These are phyloP conservation scores for Flabesymbios commensalis DNA, from an alignment of 2,888 invertebrate genomes.

Conservation along the genomic window DNA sequence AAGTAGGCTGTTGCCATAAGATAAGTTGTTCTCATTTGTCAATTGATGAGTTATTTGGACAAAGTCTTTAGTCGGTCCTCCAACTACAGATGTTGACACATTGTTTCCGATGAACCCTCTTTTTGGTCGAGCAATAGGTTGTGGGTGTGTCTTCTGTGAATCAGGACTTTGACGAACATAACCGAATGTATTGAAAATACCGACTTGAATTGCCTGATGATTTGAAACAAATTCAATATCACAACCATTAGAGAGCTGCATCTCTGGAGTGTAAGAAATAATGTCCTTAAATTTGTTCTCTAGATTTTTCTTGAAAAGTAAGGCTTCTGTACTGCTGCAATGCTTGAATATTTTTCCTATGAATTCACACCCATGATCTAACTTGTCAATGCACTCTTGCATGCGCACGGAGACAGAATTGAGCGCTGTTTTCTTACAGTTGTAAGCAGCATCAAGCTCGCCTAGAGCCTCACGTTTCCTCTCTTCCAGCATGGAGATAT, in stretches of 20 bases:
- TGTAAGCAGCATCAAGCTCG: slow-evolving; percentile 91
- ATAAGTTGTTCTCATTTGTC: slow-evolving; percentile 36
- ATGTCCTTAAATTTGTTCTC: slow-evolving; percentile 86
- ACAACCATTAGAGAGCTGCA: slow-evolving; percentile 66
- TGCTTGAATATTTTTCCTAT: slow-evolving; percentile 89
- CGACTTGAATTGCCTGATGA: slow-evolving; percentile 88
- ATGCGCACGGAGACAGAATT: slow-evolving; percentile 88
- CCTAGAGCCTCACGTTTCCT: slow-evolving; percentile 90
- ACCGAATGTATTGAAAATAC: slow-evolving; percentile 82
- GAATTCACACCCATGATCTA: slow-evolving; percentile 76
- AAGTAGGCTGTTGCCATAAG: slow-evolving; percentile 32
- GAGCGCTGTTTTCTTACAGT: slow-evolving; percentile 74
- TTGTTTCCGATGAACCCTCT: too few species aligned
- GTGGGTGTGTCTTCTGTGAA: slow-evolving; percentile 43
- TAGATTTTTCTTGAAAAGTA: slow-evolving; percentile 90
- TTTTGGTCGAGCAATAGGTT: slow-evolving; percentile 74
- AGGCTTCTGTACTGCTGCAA: slow-evolving; percentile 84
- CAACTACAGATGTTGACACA: slow-evolving; percentile 65
- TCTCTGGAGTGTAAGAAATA: slow-evolving; percentile 81
- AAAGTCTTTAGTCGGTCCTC: slow-evolving; percentile 27
- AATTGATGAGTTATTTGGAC: not conserved
- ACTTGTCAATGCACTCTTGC: slow-evolving; percentile 60
- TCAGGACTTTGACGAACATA: slow-evolving; percentile 81
- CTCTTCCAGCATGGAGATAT: slow-evolving; percentile 93
- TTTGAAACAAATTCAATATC: slow-evolving; percentile 94